Evolutionary conservation across 2,113 vertebrate species (phyloP).

Genomic region (Lagopus leucura): DNA sequence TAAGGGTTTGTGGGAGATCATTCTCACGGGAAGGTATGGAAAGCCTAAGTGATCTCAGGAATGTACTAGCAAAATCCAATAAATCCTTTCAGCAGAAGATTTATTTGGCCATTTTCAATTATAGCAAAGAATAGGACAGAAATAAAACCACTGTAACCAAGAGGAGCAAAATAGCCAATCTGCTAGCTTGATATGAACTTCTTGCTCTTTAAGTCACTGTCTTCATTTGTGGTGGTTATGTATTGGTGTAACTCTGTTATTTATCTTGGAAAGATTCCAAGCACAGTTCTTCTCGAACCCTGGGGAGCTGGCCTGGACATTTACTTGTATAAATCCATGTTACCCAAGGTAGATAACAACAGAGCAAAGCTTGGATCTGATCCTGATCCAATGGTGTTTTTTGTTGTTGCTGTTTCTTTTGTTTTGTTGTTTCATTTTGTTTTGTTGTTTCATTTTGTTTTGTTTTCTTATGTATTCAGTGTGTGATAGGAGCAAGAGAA

Average conservation of each 20-base stretch:
- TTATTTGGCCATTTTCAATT: not conserved
- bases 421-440: not conserved
- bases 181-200: not conserved
- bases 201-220: not conserved
- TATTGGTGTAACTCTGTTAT: not conserved
- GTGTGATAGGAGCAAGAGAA: not conserved
- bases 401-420: not conserved
- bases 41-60: not conserved
- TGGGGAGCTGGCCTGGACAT: not conserved
- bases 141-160: not conserved
- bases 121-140: not conserved
- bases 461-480: not conserved
- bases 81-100: not conserved
- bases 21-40: not conserved
- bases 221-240: not conserved
- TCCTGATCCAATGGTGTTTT: not conserved
- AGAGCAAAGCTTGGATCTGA: not conserved
- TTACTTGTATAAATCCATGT: not conserved
- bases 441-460: not conserved
- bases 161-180: not conserved
- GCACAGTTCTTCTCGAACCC: not conserved
- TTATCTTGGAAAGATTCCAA: not conserved
- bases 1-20: not conserved
- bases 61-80: not conserved
- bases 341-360: not conserved